Conservation (phyloP, 2,888 invertebrate genomes). For the Oligia strigilis region DNA sequence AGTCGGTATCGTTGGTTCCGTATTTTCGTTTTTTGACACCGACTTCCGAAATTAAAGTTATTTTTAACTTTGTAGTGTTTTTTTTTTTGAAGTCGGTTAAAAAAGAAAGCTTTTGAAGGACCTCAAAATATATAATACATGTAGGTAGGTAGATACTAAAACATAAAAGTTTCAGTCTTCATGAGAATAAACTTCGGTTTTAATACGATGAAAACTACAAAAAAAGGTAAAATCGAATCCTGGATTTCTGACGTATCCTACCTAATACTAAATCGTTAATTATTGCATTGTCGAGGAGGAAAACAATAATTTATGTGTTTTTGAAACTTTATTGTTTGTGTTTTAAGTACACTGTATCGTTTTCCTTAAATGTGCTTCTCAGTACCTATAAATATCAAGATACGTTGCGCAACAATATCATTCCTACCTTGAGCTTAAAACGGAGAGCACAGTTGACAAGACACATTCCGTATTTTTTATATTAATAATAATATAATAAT, state of each 20-base stretch:
- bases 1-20: no score
- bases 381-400: slow-evolving; percentile 13
- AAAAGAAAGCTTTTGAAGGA: no score
- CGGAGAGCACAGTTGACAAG: background rate
- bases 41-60: no score
- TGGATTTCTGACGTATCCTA: background rate
- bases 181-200: background rate
- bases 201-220: background rate
- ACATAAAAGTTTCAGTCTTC: background rate
- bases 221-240: background rate
- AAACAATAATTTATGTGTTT: slow-evolving; percentile 8
- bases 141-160: background rate
- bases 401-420: background rate
- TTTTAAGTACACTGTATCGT: background rate
- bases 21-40: no score
- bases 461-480: background rate
- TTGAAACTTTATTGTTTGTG: no score
- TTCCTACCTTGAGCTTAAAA: background rate
- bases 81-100: no score
- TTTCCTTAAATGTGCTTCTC: slow-evolving; percentile 27
- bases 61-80: no score
- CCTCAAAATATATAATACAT: background rate
- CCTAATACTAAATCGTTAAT: background rate
- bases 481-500: background rate
- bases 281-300: background rate